Conservation (phyloP, 2,797 vertebrate genomes). For the Schizopygopsis malacanthus region DNA sequence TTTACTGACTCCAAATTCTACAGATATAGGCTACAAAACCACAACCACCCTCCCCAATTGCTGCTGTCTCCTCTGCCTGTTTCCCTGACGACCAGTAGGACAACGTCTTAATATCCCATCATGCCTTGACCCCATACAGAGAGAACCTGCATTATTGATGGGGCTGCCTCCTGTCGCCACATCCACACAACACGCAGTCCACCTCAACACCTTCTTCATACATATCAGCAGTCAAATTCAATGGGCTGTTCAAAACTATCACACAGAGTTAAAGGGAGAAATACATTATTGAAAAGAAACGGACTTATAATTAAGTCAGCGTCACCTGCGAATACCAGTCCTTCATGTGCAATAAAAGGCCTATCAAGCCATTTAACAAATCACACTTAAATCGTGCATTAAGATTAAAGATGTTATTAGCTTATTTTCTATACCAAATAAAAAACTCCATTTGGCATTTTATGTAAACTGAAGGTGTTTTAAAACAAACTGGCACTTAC, state of each 20-base stretch:
- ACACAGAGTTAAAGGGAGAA: slow-evolving; percentile 72
- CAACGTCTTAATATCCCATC: slow-evolving; percentile 59
- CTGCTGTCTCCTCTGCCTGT: slow-evolving; percentile 42
- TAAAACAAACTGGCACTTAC: slow-evolving; percentile 15
- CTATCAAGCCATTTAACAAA: slow-evolving; percentile 14
- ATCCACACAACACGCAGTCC: slow-evolving; percentile 48
- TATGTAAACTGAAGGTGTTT: not conserved
- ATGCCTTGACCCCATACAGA: slow-evolving; percentile 46
- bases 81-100: slow-evolving; percentile 47
- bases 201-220: slow-evolving; percentile 51
- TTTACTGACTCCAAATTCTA: not conserved
- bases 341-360: not conserved
- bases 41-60: slow-evolving; percentile 10
- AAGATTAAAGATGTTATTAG: not conserved
- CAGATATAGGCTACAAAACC: slow-evolving; percentile 20
- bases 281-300: slow-evolving; percentile 74
- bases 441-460: slow-evolving; percentile 1
- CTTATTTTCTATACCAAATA: slow-evolving; percentile 22
- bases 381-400: not conserved
- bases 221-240: slow-evolving; percentile 72
- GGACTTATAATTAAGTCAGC: slow-evolving; percentile 45
- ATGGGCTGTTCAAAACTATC: slow-evolving; percentile 60
- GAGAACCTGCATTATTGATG: slow-evolving; percentile 64
- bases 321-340: not conserved
- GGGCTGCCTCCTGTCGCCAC: slow-evolving; percentile 53